Base-by-base conservation (phyloP, 1,140 invertebrate species). In the Bombus pascuorum region DNA sequence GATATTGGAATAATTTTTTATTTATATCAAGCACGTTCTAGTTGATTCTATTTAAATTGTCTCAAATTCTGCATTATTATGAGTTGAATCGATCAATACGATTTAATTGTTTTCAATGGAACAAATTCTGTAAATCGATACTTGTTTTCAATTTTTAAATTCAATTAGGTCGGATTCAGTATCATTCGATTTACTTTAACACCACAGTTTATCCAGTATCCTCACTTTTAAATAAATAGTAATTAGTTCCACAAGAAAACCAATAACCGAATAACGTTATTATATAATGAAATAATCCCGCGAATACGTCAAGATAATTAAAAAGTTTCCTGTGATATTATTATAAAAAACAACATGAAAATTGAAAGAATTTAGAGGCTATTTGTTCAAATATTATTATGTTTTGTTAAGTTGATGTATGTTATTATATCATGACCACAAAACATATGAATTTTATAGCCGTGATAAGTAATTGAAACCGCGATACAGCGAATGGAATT, bases 401-500 rank as follows among this genome's bases (percentile, higher is more conserved):
- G 47, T 66, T 32, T 22, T 3, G 15, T 32, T 22, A 59, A 39
- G 25, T 39, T 53, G 47, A 18, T 10, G n/a, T 37, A 53, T 22
- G 15, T 53, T 22, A n/a, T 77, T 28, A 10, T 66, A 79, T 22
- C n/a, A 9, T 37, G 5, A 15, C 10, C 10, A 13, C 32, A 25
- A 25, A 37, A 47, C 12, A 3, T 18, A 18, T 42, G 18, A 32
- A 42, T 39, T 42, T 42, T 72, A 25, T 5, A 59, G 22, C 13
- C 32, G 10, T 3, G 47, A 22, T 57, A 42, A 66, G n/a, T 42
- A n/a, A 81, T 42, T 22, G 47, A 59, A 72, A 44, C 47, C 44
- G 10, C 37, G 22, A 42, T 72, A 22, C n/a, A 28, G 71, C 22
- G 39, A 74, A 74, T 82, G 22, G n/a, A 65, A 82, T 65, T 65